Conservation (phyloP, 1,140 invertebrate species). For the Stenopsyche tienmushanensis region DNA sequence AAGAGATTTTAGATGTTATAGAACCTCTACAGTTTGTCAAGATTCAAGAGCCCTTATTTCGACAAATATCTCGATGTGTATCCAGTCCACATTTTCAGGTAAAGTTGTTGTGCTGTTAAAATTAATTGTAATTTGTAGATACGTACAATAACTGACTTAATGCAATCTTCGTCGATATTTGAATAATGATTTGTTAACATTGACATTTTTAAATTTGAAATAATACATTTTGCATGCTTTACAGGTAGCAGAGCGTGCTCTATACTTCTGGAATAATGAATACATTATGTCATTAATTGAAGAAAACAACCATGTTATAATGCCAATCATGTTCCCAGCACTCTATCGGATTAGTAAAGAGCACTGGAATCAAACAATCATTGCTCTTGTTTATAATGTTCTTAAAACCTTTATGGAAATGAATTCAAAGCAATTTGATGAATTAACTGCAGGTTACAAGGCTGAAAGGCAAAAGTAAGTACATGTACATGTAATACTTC, state of each 20-base stretch:
- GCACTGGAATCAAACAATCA: constrained; percentile 99
- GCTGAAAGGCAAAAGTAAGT: constrained; percentile 94
- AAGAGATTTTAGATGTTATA: constrained; percentile 98
- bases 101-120: constrained; percentile 40
- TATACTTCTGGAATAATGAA: constrained; percentile 97
- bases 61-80: constrained; percentile 96
- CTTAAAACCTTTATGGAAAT: constrained; percentile 99
- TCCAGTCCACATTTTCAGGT: constrained; percentile 98
- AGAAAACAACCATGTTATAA: constrained; percentile 87
- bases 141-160: too few species aligned
- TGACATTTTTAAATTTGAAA: too few species aligned
- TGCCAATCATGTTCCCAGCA: constrained; percentile 96
- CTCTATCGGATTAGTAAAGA: constrained; percentile 98
- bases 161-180: too few species aligned
- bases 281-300: constrained; percentile 94
- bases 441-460: constrained; percentile 97
- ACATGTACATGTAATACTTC: too few species aligned
- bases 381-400: constrained; percentile 98
- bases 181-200: too few species aligned
- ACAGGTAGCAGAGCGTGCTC: constrained; percentile 94
- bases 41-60: constrained; percentile 95
- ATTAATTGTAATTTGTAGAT: constrained; percentile 12
- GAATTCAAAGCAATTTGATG: constrained; percentile 99
- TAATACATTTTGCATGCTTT: too few species aligned
- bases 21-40: constrained; percentile 97